These are phyloP conservation scores for Pollenia griseotomentosa DNA, from an alignment of 2,888 invertebrate species.

Conservation along the genomic window DNA sequence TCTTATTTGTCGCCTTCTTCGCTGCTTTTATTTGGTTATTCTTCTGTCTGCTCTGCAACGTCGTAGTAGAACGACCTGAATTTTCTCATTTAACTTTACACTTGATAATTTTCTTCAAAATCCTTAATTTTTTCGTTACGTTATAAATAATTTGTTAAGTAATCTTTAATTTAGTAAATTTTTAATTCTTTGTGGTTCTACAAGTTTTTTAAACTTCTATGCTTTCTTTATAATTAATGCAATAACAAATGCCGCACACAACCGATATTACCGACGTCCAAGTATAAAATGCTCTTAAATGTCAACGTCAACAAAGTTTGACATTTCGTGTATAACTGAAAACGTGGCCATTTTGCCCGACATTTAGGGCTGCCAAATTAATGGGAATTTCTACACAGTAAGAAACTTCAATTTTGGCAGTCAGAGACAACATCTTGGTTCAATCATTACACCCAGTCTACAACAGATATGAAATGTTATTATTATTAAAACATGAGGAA, in stretches of 20 bases:
- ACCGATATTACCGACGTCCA: slow-evolving; percentile 73
- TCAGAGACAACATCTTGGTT: no score
- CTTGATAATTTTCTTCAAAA: slow-evolving; percentile 23
- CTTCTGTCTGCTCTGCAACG: slow-evolving; percentile 69
- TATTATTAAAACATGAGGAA: no score
- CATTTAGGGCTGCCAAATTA: slow-evolving; percentile 41
- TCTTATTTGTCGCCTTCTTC: slow-evolving; percentile 48
- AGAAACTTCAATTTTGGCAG: not conserved
- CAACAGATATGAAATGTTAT: no score
- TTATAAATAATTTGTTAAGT: not conserved
- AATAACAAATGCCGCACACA: slow-evolving; percentile 72
- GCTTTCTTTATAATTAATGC: slow-evolving; percentile 36
- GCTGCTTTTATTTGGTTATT: slow-evolving; percentile 54
- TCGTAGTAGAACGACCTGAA: slow-evolving; percentile 64
- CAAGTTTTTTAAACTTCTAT: slow-evolving; percentile 21
- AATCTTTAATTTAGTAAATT: slow-evolving; percentile 17
- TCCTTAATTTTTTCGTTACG: slow-evolving; percentile 29
- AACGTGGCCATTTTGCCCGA: slow-evolving; percentile 71
- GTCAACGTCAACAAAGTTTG: slow-evolving; percentile 74
- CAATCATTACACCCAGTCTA: no score
- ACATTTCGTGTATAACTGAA: slow-evolving; percentile 65
- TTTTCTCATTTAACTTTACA: slow-evolving; percentile 49
- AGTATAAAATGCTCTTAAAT: slow-evolving; percentile 73
- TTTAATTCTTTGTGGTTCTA: not conserved
- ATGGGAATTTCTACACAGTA: slow-evolving; percentile 25